Evolutionary conservation across 2,888 invertebrate genomes (phyloP), one percentile per base, ranked within the genome.

Genomic region (Tetragnatha montana): DNA sequence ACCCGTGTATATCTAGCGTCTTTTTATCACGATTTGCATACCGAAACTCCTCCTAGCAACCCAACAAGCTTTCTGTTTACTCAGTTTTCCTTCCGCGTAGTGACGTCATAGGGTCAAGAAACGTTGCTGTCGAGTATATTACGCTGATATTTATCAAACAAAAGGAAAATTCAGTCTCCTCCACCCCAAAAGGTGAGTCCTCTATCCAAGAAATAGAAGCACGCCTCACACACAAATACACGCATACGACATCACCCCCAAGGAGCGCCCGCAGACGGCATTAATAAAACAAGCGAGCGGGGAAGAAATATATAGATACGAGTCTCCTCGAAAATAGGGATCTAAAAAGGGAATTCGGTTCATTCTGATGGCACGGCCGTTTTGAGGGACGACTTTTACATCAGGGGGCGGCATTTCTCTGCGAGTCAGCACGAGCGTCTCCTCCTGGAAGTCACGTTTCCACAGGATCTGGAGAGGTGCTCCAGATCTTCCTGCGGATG

Each of bases 271-370:
- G n/a, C 69, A 69, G 81, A 70, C 47, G 69, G 81, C 81, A 73
- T 81, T 81, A 81, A 81, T 71, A 81, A 81, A 73, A 69, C 19
- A 14, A 50, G 73, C 71, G 51, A 81, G 17, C 50, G 73, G 50
- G 73, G 21, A 81, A 51, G 71, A 73, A 81, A 73, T 73, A 73
- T 50, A 81, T 73, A 74, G 73, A 73, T 81, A 73, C 81, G 19
- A 81, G 68, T 19, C n/a, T 80, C n/a, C n/a, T 70, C 47, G 19
- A 50, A 81, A 81, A 81, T 81, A 81, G 71, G 81, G 50, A 22
- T 81, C 81, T 81, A 81, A 81, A 81, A 73, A 50, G 71, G 81
- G 81, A 73, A 73, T 22, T 22, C 17, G 60, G 75, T 75, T 47
- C 75, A 75, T 75, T 75, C 75, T 50, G n/a, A n/a, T n/a, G 19